These are phyloP conservation scores for Sesia apiformis DNA, from an alignment of 2,888 invertebrate species.

Conservation along the genomic window DNA sequence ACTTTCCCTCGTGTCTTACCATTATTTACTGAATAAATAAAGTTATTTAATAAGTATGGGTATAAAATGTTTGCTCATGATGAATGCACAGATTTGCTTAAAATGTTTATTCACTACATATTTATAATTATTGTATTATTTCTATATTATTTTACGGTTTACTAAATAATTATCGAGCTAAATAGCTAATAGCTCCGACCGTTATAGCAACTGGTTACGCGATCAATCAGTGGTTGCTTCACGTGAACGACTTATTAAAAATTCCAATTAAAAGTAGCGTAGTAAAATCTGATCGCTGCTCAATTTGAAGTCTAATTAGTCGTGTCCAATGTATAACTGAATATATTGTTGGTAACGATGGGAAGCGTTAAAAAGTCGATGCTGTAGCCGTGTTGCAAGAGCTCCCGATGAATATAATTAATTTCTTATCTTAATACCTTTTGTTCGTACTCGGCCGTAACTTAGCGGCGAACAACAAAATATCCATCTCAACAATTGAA, in stretches of 20 bases:
- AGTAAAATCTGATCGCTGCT: constrained; percentile 11
- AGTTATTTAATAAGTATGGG: too few relatives aligned
- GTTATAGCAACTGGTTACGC: not conserved
- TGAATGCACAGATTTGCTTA: too few relatives aligned
- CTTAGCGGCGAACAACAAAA: too few relatives aligned
- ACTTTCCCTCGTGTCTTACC: too few relatives aligned
- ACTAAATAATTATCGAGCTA: too few relatives aligned
- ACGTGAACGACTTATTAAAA: constrained; percentile 17
- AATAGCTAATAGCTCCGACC: too few relatives aligned
- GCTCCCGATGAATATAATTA: not conserved
- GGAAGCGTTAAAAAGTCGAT: constrained; percentile 5
- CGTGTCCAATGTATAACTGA: constrained; percentile 12
- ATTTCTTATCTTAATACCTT: too few relatives aligned
- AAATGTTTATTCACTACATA: too few relatives aligned
- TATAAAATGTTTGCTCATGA: too few relatives aligned
- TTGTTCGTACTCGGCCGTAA: too few relatives aligned
- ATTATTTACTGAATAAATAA: too few relatives aligned
- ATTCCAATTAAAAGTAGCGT: constrained; percentile 23
- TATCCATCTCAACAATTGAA: too few relatives aligned
- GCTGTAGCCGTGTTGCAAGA: not conserved
- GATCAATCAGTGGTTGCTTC: constrained; percentile 6
- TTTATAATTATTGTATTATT: not conserved
- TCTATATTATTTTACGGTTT: not conserved
- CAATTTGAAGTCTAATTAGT: constrained; percentile 20
- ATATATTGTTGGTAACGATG: not conserved